A percentile compares a stretch with the other conserved stretches of the same genome.
These are phyloP conservation scores for Trissoscelio sp. DNA, from an alignment of 2,888 invertebrate species.

Conservation along the genomic window DNA sequence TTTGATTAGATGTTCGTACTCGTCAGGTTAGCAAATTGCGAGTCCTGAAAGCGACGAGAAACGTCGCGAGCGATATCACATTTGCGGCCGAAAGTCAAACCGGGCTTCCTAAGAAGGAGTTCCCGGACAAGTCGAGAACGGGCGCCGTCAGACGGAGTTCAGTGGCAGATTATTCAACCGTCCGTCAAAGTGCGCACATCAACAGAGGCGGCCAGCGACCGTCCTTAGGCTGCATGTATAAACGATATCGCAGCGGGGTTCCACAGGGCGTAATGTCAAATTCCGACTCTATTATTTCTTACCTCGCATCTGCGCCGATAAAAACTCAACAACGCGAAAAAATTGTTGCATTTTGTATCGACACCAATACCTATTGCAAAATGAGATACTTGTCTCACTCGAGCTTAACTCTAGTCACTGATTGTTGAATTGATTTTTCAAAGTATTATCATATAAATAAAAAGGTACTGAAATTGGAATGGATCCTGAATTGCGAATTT, in stretches of 20 bases:
- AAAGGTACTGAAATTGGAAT: conserved; percentile 32
- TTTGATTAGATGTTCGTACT: conserved; percentile 59
- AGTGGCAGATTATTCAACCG: conserved; percentile 79
- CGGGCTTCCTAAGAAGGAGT: conserved; percentile 77
- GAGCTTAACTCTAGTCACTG: conserved; percentile 44
- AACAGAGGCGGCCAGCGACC: conserved; percentile 74
- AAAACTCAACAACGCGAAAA: conserved; percentile 57
- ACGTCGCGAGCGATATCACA: conserved; percentile 66
- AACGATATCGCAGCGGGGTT: conserved; percentile 74
- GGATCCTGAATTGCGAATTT: not conserved
- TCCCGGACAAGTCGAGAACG: conserved; percentile 54
- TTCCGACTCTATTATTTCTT: conserved; percentile 67
- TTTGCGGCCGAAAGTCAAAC: conserved; percentile 57
- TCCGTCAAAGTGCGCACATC: conserved; percentile 79
- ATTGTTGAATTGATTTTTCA: conserved; percentile 57
- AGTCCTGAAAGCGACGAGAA: conserved; percentile 69
- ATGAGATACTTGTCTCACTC: conserved; percentile 2
- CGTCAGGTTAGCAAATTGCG: conserved; percentile 77
- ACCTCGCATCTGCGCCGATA: conserved; percentile 34
- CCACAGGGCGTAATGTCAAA: conserved; percentile 74
- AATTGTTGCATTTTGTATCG: conserved; percentile 64
- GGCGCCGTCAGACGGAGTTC: conserved; percentile 71
- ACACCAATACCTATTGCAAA: conserved; percentile 33
- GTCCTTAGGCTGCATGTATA: conserved; percentile 76
- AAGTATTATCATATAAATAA: conserved; percentile 65